Conservation (phyloP, 2,888 invertebrate genomes). For the Cantharis nigra region DNA sequence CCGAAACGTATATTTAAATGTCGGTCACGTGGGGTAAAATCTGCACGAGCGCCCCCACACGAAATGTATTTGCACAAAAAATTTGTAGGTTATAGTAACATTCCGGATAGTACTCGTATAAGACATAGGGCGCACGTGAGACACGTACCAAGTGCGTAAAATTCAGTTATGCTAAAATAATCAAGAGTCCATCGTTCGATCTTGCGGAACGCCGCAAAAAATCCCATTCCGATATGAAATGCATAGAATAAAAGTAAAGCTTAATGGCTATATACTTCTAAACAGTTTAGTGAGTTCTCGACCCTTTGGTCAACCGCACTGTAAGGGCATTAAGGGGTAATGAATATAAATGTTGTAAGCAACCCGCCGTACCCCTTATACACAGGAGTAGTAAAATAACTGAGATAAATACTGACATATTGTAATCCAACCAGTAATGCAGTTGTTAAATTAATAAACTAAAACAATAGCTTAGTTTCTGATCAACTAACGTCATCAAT, state of each 20-base stretch:
- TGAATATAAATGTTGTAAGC: conserved; percentile 52
- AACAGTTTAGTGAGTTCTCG: conserved; percentile 37
- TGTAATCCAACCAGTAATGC: conserved; percentile 11
- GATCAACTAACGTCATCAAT: conserved; percentile 2
- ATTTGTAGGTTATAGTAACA: neutral
- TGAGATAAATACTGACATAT: conserved; percentile 21
- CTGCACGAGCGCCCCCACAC: neutral
- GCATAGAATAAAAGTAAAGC: conserved; percentile 25
- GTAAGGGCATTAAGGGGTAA: conserved; percentile 49
- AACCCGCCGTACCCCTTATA: conserved; percentile 25
- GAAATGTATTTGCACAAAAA: neutral
- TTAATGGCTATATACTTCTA: conserved; percentile 34
- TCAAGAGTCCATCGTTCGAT: neutral
- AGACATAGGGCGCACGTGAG: neutral
- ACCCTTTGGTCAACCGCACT: conserved; percentile 51
- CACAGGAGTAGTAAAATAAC: conserved; percentile 7
- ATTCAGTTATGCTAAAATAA: neutral
- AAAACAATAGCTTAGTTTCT: neutral
- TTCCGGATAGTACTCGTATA: neutral
- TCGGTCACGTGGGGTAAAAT: neutral
- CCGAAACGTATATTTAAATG: neutral
- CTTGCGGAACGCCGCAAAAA: neutral
- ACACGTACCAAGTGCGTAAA: neutral
- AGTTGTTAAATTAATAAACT: conserved; percentile 5
- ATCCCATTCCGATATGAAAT: conserved; percentile 11